phyloP scores from a whole-genome alignment of 2,888 invertebrate species.

The Monopis laevigella region DNA sequence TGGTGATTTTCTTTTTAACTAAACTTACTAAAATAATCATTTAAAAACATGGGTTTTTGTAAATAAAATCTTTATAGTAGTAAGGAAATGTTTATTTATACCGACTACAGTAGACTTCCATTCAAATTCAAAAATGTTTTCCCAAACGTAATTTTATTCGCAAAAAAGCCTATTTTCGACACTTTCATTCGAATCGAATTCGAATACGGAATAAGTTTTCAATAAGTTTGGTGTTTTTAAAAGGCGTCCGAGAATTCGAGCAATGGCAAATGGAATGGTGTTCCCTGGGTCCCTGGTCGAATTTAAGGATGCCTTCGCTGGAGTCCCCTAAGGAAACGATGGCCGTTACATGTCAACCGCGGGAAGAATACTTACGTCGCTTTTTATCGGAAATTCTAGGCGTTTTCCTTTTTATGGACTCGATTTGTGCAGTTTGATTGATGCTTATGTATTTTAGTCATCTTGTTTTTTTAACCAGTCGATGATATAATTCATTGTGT shows the following conservation, averaged over 20 bases:
- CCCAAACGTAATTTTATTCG: conserved; percentile 1
- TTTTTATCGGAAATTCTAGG: conserved; percentile 8
- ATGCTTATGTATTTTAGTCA: no score
- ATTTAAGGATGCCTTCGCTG: conserved; percentile 30
- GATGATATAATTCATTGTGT: no score
- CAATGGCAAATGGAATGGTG: conserved; percentile 26
- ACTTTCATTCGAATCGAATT: background rate
- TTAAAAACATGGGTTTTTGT: no score
- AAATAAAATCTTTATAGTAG: no score
- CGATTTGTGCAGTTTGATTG: conserved; percentile 6
- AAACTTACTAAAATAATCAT: no score
- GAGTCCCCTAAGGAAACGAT: background rate
- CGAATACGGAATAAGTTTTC: conserved; percentile 11
- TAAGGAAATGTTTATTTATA: no score
- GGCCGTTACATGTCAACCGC: conserved; percentile 7
- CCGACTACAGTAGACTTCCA: no score
- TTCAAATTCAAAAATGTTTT: no score
- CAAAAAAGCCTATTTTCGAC: background rate
- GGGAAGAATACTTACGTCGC: conserved; percentile 9
- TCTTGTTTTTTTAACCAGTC: no score
- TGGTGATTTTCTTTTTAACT: no score
- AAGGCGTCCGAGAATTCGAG: conserved; percentile 14
- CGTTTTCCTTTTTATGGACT: conserved; percentile 7
- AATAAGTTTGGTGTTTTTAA: conserved; percentile 11
- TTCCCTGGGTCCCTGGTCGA: conserved; percentile 35